Evolutionary conservation across 2,797 vertebrate species (phyloP), one percentile per base, ranked within the genome.

Genomic region (Oreortyx pictus): DNA sequence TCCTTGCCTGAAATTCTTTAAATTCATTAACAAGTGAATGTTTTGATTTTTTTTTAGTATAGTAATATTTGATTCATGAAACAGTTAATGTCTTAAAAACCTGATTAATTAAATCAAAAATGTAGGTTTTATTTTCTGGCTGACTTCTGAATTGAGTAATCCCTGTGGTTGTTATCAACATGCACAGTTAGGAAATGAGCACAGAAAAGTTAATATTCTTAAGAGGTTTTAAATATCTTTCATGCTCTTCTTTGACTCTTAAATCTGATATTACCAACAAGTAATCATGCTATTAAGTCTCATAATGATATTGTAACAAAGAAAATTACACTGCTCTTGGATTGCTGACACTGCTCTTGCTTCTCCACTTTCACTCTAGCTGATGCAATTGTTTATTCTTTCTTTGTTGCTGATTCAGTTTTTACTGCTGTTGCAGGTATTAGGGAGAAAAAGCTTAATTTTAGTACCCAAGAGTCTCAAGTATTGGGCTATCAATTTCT

Each of bases 361-460:
- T 90, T 84, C 62, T 82, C 85, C 76, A 57, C 23, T 87, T 33
- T 89, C 31, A 60, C 29, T 86, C 18, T 64, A 87, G 49, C 43
- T 88, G 80, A 80, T 87, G 72, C 57, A 56, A 67, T 65, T 3
- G 3, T 44, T 93, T 54, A 71, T 88, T 33, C 84, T 93, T 91
- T 50, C 61, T 93, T 84, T 89, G 25, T 91, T 61, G 60, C 11
- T 86, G 43, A 76, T 86, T 94, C n/a, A 84, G 83, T 79, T 88
- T 86, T 16, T 95, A 77, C 61, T 91, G 37, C 76, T 73, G 57
- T 29, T 67, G 25, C 17, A 22, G 16, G 11, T 47, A 64, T 77
- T 52, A 78, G 64, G 47, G 73, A 80, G 60, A 64, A 73, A 81
- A 79, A 67, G 27, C 29, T 90, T 88, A 80, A 77, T 73, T 89